phyloP scores from a whole-genome alignment of 1,140 invertebrate genomes.

The Drosophila carrolli region DNA sequence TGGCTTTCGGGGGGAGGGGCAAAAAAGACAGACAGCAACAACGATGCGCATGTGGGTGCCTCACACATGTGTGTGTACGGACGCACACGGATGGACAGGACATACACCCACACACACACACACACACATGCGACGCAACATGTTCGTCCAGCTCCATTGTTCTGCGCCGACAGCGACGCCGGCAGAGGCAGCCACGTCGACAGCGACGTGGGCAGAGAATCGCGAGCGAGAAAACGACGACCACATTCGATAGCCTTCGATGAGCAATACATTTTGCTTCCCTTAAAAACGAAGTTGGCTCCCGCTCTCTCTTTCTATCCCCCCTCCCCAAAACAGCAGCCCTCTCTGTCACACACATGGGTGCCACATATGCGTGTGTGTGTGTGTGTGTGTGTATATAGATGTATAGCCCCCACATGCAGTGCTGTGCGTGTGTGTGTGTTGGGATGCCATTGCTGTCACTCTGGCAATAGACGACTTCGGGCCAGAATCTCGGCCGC shows the following conservation, averaged over 20 bases:
- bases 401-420: constrained; percentile 23
- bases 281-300: constrained; percentile 66
- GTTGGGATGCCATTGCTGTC: constrained; percentile 51
- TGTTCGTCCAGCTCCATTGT: constrained; percentile 77
- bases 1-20: background rate
- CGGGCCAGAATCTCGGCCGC: constrained; percentile 50
- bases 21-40: constrained; percentile 18
- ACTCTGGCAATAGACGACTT: constrained; percentile 50
- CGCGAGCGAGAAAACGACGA: constrained; percentile 50
- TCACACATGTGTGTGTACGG: constrained; percentile 57
- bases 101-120: constrained; percentile 24
- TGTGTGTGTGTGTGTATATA: constrained; percentile 12
- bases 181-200: constrained; percentile 7
- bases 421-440: constrained; percentile 13
- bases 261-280: constrained; percentile 82
- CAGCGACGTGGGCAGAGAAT: constrained; percentile 10
- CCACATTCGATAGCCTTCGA: constrained; percentile 82
- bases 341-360: constrained; percentile 12
- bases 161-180: constrained; percentile 21
- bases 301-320: constrained; percentile 19
- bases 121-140: constrained; percentile 67
- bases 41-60: constrained; percentile 46
- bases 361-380: constrained; percentile 26
- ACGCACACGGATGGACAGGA: constrained; percentile 46
- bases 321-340: background rate